These are phyloP conservation scores for Macrocentrus cingulum DNA, from an alignment of 1,140 invertebrate genomes.

Conservation along the genomic window DNA sequence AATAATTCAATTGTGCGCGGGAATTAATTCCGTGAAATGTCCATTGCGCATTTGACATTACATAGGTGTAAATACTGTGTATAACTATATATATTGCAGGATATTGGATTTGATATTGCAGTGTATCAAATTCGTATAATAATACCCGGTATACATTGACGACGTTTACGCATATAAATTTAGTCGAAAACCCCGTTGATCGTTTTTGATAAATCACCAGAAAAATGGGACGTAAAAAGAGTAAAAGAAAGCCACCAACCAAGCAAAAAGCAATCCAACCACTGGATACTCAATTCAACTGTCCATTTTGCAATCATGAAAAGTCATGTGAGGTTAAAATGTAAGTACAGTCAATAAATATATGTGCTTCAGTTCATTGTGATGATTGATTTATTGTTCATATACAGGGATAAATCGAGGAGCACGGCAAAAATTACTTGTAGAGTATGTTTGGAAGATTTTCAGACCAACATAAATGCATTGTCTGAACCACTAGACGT, in stretches of 20 bases:
- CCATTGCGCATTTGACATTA: too few species aligned
- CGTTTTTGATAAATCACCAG: background rate
- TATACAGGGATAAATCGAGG: constrained; percentile 88
- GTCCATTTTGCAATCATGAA: constrained; percentile 99
- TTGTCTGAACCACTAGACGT: constrained; percentile 97
- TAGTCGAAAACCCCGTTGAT: background rate
- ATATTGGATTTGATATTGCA: too few species aligned
- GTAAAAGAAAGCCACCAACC: constrained; percentile 93
- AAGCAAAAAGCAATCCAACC: constrained; percentile 93
- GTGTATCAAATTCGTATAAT: too few species aligned
- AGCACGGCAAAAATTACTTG: constrained; percentile 94
- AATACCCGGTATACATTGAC: too few species aligned
- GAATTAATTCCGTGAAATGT: too few species aligned
- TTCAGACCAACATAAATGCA: constrained; percentile 95
- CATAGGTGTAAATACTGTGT: too few species aligned
- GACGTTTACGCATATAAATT: too few species aligned
- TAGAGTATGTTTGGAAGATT: constrained; percentile 94
- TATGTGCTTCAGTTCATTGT: background rate
- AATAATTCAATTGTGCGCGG: too few species aligned
- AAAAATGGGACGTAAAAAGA: constrained; percentile 92
- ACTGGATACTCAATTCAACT: constrained; percentile 95
- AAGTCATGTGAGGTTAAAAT: constrained; percentile 99
- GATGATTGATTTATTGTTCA: constrained; percentile 48
- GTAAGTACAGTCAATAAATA: constrained; percentile 64
- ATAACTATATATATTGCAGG: too few species aligned